Base-by-base conservation (phyloP, 2,888 invertebrate genomes). In the Acleris emargana region DNA sequence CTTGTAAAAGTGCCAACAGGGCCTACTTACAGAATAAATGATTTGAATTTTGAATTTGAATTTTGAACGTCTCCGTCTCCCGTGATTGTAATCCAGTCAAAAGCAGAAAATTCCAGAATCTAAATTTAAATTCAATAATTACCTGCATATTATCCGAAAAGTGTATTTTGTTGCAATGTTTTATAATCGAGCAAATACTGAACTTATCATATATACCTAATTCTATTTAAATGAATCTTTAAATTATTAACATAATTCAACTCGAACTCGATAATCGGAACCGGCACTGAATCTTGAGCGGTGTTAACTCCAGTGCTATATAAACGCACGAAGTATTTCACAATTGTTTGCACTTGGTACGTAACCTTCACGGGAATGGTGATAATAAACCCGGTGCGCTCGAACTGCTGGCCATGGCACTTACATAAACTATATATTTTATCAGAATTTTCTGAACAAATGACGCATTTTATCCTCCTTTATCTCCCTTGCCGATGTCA, bases 401-500 rank as follows among this genome's bases (percentile, higher is more conserved):
- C 72, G 73, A 72, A 73, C 69, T n/a, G 7, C 17, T n/a, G 45
- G 16, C n/a, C 45, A 16, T 45, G 45, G n/a, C 11, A 38, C 54
- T 38, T 38, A 28, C 17, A 71, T 69, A 64, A 61, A 70, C 71
- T 75, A 74, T 70, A 76, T 73, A 69, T 80, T 82, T 81, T 82
- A 84, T 82, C 79, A 80, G 70, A 78, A 77, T 78, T 80, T 76
- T 75, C 73, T 77, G 71, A 71, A 72, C 70, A 67, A 71, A 74
- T 87, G 83, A 84, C 72, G 84, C 83, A 84, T 69, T 69, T 78
- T 72, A 77, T 76, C 75, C 72, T 68, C 73, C 64, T 71, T 80
- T 80, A 78, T 81, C 79, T 77, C 74, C 68, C 71, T 70, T 72
- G 69, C 57, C 77, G 72, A 73, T 73, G 69, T 71, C 71, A 76